These are phyloP conservation scores for Misgurnus mizolepis DNA, from an alignment of 2,113 vertebrate species.

Conservation along the genomic window DNA sequence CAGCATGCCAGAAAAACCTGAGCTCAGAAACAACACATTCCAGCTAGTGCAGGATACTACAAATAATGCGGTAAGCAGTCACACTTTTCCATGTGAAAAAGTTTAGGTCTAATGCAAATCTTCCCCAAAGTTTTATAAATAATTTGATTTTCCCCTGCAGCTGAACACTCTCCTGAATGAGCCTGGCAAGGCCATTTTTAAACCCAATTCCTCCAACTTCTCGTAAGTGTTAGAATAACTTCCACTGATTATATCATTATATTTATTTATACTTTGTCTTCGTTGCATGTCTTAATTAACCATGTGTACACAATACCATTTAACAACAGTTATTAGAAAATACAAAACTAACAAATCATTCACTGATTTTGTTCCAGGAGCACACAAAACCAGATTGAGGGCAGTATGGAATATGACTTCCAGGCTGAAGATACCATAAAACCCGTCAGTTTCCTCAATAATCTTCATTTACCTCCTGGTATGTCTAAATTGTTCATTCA, in stretches of 20 bases:
- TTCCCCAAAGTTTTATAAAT: background rate
- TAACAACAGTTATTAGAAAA: too few relatives aligned
- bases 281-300: too few relatives aligned
- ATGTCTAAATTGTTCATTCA: background rate
- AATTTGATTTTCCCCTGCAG: conserved; percentile 10
- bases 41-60: background rate
- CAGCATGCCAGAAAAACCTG: background rate
- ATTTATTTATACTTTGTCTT: too few relatives aligned
- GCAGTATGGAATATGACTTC: conserved; percentile 4
- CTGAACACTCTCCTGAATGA: conserved; percentile 35
- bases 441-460: conserved; percentile 10
- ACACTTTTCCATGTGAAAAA: background rate
- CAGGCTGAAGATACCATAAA: background rate
- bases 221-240: background rate
- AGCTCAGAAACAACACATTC: background rate
- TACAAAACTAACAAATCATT: background rate
- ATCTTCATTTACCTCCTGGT: background rate
- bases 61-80: background rate
- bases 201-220: background rate
- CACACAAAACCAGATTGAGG: background rate
- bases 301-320: too few relatives aligned
- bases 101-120: background rate
- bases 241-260: background rate
- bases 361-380: background rate
- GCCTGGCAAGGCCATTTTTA: background rate